Evolutionary conservation across 2,888 invertebrate species (phyloP), one percentile per base, ranked within the genome.

Genomic region (Orthosia gracilis): DNA sequence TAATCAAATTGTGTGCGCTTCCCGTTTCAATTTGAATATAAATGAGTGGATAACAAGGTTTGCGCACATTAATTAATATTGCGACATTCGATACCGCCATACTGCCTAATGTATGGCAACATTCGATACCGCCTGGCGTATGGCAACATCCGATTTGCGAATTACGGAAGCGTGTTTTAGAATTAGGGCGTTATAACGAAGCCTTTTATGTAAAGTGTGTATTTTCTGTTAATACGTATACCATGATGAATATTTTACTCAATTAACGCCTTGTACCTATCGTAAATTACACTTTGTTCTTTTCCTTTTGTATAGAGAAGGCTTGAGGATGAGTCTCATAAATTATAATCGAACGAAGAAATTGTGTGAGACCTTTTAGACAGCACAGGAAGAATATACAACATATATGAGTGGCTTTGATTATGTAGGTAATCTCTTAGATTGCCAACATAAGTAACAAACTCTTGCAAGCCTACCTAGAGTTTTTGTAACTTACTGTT

Each of bases 11-110:
- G 85, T 84, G 86, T 81, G 82, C 86, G 83, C 85, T 87, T 84
- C 87, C 87, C 87, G 78, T 89, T 89, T 89, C 92, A 93, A 94
- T 94, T 94, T 94, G 94, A 93, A 94, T 94, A 91, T 91, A 92
- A 92, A 94, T 93, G 92, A 91, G 87, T 81, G 80, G 87, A 82
- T 85, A 84, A 88, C 89, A 84, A 87, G 78, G 84, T 84, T 78
- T 85, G 90, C 80, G 82, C 80, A 83, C 87, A 90, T 92, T 92
- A 92, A 94, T 94, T 92, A 90, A 89, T 89, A 88, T 87, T 82
- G 86, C 86, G 88, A 84, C 85, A 85, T 88, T 66, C 81, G 85
- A 89, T 88, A 80, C 66, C 45, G 66, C 69, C 18, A 88, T 86
- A 76, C 65, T 45, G 69, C 71, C 18, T 78, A 75, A 86, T 68